Evolutionary conservation across 2,797 vertebrate genomes (phyloP).

Genomic region (Enteromius fasciolatus): DNA sequence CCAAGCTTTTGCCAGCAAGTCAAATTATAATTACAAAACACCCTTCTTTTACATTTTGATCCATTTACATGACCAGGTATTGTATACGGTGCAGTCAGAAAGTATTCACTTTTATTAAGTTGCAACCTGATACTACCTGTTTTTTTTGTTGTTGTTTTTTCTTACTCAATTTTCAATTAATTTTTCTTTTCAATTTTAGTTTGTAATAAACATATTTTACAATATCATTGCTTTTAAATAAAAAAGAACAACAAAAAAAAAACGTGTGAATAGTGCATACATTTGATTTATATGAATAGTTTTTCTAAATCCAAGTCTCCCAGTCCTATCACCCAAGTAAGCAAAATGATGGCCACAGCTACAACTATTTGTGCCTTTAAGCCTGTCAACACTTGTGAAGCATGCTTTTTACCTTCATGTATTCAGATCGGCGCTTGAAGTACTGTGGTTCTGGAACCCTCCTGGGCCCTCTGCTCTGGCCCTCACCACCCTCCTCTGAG

Average conservation of each 20-base stretch:
- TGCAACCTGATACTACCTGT: not conserved
- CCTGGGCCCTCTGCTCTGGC: constrained; percentile 73
- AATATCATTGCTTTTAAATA: not conserved
- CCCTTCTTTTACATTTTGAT: not conserved
- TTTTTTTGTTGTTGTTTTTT: no score
- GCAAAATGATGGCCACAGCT: not conserved
- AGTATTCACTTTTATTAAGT: not conserved
- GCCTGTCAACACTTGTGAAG: not conserved
- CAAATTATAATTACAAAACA: not conserved
- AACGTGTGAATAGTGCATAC: no score
- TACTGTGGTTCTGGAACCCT: constrained; percentile 78
- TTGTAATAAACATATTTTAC: not conserved
- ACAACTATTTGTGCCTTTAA: not conserved
- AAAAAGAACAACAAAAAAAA: no score
- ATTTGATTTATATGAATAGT: not conserved
- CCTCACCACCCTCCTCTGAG: constrained; percentile 80
- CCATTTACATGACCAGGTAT: not conserved
- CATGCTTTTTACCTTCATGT: constrained; percentile 80
- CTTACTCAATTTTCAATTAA: no score
- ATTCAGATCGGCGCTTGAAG: constrained; percentile 81
- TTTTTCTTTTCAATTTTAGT: not conserved
- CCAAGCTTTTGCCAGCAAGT: not conserved
- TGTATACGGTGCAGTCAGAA: not conserved
- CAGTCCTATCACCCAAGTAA: not conserved
- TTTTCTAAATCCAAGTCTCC: no score